These are phyloP conservation scores for Drosophila saltans DNA, from an alignment of 1,140 invertebrate species.

Conservation along the genomic window DNA sequence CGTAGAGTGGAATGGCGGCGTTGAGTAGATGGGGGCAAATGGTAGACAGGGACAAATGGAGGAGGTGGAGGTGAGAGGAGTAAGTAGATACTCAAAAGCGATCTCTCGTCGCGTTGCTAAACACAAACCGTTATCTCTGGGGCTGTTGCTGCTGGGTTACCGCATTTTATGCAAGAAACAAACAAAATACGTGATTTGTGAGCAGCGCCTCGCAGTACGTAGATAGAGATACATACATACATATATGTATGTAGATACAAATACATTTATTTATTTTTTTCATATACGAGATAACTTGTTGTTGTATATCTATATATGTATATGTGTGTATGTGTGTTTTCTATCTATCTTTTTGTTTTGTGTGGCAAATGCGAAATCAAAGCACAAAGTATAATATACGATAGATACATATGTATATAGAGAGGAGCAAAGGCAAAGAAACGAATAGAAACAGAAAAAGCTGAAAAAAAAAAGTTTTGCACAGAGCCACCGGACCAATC, in stretches of 20 bases:
- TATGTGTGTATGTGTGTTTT: slow-evolving; percentile 11
- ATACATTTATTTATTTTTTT: slow-evolving; percentile 15
- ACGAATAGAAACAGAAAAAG: slow-evolving; percentile 15
- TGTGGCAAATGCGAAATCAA: slow-evolving; percentile 36
- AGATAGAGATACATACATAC: slow-evolving; percentile 27
- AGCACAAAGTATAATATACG: slow-evolving; percentile 25
- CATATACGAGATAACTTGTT: slow-evolving; percentile 17
- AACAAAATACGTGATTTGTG: slow-evolving; percentile 67
- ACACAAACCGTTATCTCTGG: slow-evolving; percentile 59
- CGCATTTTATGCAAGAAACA: slow-evolving; percentile 53
- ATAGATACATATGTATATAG: slow-evolving; percentile 29
- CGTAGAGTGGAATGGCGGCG: neutral
- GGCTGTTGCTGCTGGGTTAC: slow-evolving; percentile 25
- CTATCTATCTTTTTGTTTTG: slow-evolving; percentile 14
- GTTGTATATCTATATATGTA: neutral
- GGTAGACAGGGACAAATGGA: neutral
- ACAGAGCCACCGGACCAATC: slow-evolving; percentile 5
- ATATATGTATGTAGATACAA: slow-evolving; percentile 28
- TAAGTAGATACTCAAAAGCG: slow-evolving; percentile 29
- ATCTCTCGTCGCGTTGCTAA: slow-evolving; percentile 35
- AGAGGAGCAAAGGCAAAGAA: slow-evolving; percentile 34
- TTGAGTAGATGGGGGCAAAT: neutral
- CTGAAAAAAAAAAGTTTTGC: slow-evolving; percentile 20
- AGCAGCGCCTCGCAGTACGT: slow-evolving; percentile 15
- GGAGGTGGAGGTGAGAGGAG: neutral